phyloP scores from a whole-genome alignment of 2,113 vertebrate species.

The Hemiprocne comata region DNA sequence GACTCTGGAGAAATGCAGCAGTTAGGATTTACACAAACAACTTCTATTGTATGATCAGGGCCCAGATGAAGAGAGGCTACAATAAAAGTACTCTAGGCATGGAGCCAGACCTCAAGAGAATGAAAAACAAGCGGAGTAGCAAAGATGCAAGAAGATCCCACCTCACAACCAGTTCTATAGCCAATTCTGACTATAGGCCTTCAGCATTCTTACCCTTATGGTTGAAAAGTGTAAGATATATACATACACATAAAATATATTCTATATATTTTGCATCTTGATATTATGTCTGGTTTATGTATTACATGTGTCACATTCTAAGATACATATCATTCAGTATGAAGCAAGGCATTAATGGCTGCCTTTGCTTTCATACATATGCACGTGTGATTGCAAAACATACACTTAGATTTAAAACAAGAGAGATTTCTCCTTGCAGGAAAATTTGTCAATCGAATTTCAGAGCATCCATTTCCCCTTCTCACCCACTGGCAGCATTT shows the following conservation, averaged over 20 bases:
- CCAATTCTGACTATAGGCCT: background rate
- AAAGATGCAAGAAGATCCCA: constrained; percentile 2
- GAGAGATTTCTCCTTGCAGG: background rate
- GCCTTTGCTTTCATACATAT: background rate
- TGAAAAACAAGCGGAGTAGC: background rate
- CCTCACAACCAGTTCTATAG: background rate
- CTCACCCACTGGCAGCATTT: background rate
- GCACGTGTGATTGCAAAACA: background rate
- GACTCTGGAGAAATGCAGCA: background rate
- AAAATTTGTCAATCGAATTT: background rate
- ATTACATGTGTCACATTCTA: constrained; percentile 13
- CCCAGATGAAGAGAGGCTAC: background rate
- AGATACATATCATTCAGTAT: background rate
- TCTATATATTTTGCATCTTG: background rate
- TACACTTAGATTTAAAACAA: background rate
- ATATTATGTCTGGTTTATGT: background rate
- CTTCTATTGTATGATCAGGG: background rate
- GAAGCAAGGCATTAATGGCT: constrained; percentile 5
- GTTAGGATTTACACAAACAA: background rate
- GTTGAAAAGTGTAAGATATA: background rate
- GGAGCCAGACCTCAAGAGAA: background rate
- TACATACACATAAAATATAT: background rate
- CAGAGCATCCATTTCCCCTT: constrained; percentile 4
- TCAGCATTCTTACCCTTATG: background rate
- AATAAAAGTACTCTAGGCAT: constrained; percentile 31